Base-by-base conservation (phyloP, 2,888 invertebrate genomes). In the Antitype chi region DNA sequence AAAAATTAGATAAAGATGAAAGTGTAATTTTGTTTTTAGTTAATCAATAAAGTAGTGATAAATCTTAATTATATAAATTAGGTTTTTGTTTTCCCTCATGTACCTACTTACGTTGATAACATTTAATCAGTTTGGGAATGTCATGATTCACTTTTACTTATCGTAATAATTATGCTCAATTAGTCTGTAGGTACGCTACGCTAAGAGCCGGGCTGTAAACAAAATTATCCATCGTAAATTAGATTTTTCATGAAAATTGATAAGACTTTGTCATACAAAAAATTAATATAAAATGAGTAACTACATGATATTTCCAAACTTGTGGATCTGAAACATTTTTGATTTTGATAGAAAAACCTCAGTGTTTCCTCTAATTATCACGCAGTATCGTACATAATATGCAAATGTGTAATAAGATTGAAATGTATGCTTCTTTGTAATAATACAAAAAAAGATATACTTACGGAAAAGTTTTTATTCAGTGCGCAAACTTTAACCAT, bases 21-120 rank as follows among this genome's bases (percentile, higher is more conserved):
- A 85, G 79, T 80, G 73, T 80, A 47, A 67, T 69, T 59, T 62
- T 64, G 32, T 78, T 82, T 79, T 85, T 75, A 73, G 80, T 69
- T 83, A 69, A 85, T 80, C 79, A 83, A 79, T 79, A 82, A 81
- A 82, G 66, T 57, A 53, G n/a, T 68, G 43, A 67, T 73, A 62
- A 70, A 74, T 72, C 25, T 82, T 80, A 80, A 78, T 79, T 64
- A 59, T 59, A 70, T 79, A 71, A 32, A 82, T 71, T 63, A 60
- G 8, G 38, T 60, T 71, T 79, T 79, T 83, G 55, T 82, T 81
- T 82, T 60, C 38, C 60, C 49, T 28, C 15, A 15, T 70, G 17
- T 53, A 57, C 38, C 17, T 59, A 38, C 23, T 17, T 52, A 59
- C 15, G 23, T 69, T 70, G 66, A 81, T 76, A 62, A 71, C 9